Evolutionary conservation across 1,140 invertebrate species (phyloP), one percentile per base, ranked within the genome.

Genomic region (Meteorus sp.): DNA sequence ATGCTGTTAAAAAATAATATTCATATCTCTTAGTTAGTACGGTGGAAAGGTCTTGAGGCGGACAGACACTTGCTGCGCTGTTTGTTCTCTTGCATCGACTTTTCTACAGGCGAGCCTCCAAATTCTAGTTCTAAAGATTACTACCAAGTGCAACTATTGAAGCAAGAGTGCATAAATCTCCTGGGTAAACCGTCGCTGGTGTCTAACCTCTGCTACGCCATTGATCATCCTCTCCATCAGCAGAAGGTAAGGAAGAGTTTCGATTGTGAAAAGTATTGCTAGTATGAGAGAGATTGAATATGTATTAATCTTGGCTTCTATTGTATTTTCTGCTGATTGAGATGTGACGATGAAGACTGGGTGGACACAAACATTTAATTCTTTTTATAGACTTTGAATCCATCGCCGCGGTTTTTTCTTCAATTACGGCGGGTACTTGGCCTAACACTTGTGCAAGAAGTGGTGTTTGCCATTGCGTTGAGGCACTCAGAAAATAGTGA

Each of bases 21-120:
- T 23, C 45, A 59, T 44, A 44, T 55, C 37, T 64, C 50, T 15
- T 77, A 93, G 91, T 84, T 92, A 80, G 87, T 92, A 61, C 82
- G 84, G 80, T 84, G 86, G 74, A 86, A 91, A 83, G 90, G 91
- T 81, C 85, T 90, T 78, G 91, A 93, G 84, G 90, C 90, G 80
- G 90, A 93, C 82, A 85, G 90, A 82, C 91, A 93, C 84, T 85
- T 91, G 76, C 85, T 92, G 79, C 88, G 90, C 81, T 91, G 89
- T 83, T 86, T 94, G 76, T 91, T 93, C 81, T 91, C 90, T 69
- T 85, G 82, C 69, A 82, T 87, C 68, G 83, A 86, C 71, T 86
- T 86, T 76, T 81, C 79, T 70, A 84, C 84, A 59, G 78, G 81
- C 70, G 76, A 80, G 56, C 74, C 77, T 58, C 82, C 78, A 51